Evolutionary conservation across 2,888 invertebrate species (phyloP).

Genomic region (Anagyrus pseudococci): DNA sequence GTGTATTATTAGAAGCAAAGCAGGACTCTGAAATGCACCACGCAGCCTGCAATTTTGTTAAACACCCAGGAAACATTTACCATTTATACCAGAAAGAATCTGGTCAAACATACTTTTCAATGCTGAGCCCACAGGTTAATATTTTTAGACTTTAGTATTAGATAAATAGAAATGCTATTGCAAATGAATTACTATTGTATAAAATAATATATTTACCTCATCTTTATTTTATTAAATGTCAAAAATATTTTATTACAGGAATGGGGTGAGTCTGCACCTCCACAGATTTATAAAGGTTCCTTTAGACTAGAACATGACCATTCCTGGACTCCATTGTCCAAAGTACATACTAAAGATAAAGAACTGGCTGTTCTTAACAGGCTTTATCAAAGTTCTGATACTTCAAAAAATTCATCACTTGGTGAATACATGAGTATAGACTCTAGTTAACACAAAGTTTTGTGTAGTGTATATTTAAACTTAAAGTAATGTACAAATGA

Average conservation of each 20-base stretch:
- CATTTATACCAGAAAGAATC: slow-evolving; percentile 72
- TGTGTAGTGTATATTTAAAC: too few relatives aligned
- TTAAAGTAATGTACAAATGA: too few relatives aligned
- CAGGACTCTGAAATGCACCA: slow-evolving; percentile 69
- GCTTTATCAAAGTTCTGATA: slow-evolving; percentile 40
- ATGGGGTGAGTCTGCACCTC: slow-evolving; percentile 68
- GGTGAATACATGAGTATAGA: slow-evolving; percentile 41
- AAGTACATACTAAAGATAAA: slow-evolving; percentile 58
- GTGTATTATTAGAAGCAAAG: slow-evolving; percentile 68
- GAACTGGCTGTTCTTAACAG: slow-evolving; percentile 45
- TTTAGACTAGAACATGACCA: slow-evolving; percentile 74
- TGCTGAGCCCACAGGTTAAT: slow-evolving; percentile 72
- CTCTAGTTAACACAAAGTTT: slow-evolving; percentile 23
- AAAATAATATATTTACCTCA: not conserved
- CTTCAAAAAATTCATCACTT: slow-evolving; percentile 31
- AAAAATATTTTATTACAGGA: slow-evolving; percentile 64
- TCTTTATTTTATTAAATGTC: slow-evolving; percentile 19
- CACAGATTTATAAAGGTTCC: slow-evolving; percentile 71
- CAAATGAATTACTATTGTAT: not conserved
- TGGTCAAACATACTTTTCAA: slow-evolving; percentile 76
- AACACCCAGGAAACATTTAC: slow-evolving; percentile 75
- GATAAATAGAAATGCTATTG: too few relatives aligned
- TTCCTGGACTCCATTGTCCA: slow-evolving; percentile 72
- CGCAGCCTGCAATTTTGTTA: slow-evolving; percentile 77
- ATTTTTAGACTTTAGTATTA: too few relatives aligned